Base-by-base conservation (phyloP, 2,113 vertebrate genomes). In the Pangasianodon gigas region DNA sequence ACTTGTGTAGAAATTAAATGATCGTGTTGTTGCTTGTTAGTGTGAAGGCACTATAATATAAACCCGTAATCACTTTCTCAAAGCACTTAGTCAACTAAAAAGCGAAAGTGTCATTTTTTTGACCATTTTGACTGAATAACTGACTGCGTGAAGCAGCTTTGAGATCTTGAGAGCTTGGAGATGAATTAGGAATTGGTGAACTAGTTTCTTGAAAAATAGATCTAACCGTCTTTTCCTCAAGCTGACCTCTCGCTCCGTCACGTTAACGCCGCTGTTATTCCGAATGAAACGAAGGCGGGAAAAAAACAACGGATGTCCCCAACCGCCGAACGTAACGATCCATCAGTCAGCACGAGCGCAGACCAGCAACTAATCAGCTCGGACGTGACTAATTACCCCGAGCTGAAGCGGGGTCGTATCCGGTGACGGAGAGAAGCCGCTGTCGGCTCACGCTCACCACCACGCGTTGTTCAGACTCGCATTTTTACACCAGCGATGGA, bases 361-460 rank as follows among this genome's bases (percentile, higher is more conserved):
- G 92, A 89, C 79, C 62, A 92, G 91, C 92, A 92, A 94, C 93
- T 95, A 95, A 96, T 96, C 94, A 94, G 90, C 89, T 91, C 84
- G 92, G 92, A 92, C 93, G 92, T 95, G 95, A 95, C 95, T 95
- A 95, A 96, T 95, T 95, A 92, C 92, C 92, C 88, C 92, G 69
- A 91, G 90, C 93, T 89, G 92, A 93, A 95, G 94, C 94, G 13
- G 93, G 94, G 94, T 94, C 94, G 92, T 94, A 92, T 91, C 90
- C 94, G 94, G 93, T 92, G 93, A 90, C 10, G 65, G 29, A n/a
- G 92, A 89, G 92, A 90, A 88, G 93, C 90, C 92, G 79, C 93
- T 94, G 91, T 93, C 93, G 93, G 92, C 92, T 93, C 94, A 82
- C 32, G 79, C 54, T 89, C 44, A 91, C 87, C 92, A 92, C 90